These are phyloP conservation scores for Nasonia giraulti DNA, from an alignment of 1,140 invertebrate genomes.

Conservation along the genomic window DNA sequence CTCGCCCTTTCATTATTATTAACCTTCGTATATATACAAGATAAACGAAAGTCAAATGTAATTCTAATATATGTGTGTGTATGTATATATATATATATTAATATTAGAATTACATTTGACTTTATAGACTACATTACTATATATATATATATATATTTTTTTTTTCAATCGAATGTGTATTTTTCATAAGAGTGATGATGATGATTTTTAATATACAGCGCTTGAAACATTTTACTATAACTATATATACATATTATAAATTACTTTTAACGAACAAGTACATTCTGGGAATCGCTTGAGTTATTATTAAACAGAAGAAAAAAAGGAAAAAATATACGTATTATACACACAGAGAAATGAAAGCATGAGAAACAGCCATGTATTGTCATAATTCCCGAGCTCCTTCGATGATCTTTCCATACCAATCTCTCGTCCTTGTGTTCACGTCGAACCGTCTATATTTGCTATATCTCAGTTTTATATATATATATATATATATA, in stretches of 20 bases:
- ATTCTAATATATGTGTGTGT: slow-evolving; percentile 51
- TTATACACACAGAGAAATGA: slow-evolving; percentile 2
- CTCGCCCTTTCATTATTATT: slow-evolving; percentile 39
- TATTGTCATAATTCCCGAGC: slow-evolving; percentile 17
- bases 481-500: too few species aligned
- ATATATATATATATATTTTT: slow-evolving; percentile 27
- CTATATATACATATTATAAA: slow-evolving; percentile 47
- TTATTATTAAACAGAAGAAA: slow-evolving; percentile 32
- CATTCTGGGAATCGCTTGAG: slow-evolving; percentile 42
- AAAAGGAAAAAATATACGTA: not conserved
- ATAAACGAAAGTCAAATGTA: slow-evolving; percentile 46
- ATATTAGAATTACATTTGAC: too few species aligned
- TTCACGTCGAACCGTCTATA: not conserved
- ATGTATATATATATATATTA: slow-evolving; percentile 37
- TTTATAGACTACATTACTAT: too few species aligned
- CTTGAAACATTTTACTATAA: slow-evolving; percentile 50
- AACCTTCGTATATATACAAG: slow-evolving; percentile 27
- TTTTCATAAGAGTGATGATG: slow-evolving; percentile 43
- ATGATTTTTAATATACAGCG: slow-evolving; percentile 52
- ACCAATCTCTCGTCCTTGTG: slow-evolving; percentile 45
- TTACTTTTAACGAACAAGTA: slow-evolving; percentile 46
- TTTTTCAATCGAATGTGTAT: slow-evolving; percentile 49
- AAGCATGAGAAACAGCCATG: not conserved
- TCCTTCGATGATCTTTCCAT: slow-evolving; percentile 7
- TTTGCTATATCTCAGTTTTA: not conserved